phyloP scores from a whole-genome alignment of 2,888 invertebrate species.

The Gastrophysa polygoni region DNA sequence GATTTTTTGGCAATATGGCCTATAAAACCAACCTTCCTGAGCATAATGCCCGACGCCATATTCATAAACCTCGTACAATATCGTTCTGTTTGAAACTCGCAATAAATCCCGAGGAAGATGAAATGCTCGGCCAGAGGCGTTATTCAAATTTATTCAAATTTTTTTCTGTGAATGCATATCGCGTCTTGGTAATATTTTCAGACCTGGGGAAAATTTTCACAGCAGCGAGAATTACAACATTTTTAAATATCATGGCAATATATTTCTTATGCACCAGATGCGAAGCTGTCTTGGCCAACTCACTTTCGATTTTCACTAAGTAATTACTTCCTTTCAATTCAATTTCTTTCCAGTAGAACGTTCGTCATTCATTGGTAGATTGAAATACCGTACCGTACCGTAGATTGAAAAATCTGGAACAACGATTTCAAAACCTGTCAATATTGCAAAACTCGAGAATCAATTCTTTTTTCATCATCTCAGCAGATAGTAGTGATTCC shows the following conservation, averaged over 20 bases:
- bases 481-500: no score
- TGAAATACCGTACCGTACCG: no score
- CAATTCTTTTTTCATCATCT: no score
- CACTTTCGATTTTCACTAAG: no score
- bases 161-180: slow-evolving; percentile 13
- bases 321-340: no score
- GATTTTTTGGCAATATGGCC: neutral
- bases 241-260: slow-evolving; percentile 11
- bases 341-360: no score
- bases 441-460: no score
- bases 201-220: slow-evolving; percentile 1
- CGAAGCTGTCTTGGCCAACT: neutral
- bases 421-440: no score
- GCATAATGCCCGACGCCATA: neutral
- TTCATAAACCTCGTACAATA: slow-evolving; percentile 6
- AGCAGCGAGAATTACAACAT: neutral
- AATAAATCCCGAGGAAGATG: neutral
- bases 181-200: slow-evolving; percentile 7
- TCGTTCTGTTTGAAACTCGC: neutral
- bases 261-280: slow-evolving; percentile 12
- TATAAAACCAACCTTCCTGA: neutral
- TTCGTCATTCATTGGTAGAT: no score
- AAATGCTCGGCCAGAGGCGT: neutral
- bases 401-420: no score
- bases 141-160: slow-evolving; percentile 13